Base-by-base conservation (phyloP, 2,888 invertebrate species). In the Hipparchia sbordonii region DNA sequence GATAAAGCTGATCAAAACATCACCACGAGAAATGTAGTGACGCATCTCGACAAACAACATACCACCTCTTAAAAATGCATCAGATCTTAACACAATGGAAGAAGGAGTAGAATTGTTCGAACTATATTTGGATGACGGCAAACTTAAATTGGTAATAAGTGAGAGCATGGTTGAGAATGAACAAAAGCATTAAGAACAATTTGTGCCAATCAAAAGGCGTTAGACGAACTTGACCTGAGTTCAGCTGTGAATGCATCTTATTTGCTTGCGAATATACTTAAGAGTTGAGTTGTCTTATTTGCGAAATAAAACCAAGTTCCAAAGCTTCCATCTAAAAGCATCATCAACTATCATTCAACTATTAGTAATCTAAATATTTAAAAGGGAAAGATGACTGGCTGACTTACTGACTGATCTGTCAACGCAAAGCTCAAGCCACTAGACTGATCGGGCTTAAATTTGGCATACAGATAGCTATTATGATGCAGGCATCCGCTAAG, bases 121-220 rank as follows among this genome's bases (percentile, higher is more conserved):
- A 2, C 8, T 56, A 5, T 0, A 6, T 9, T 59, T 23, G 10
- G 67, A 12, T n/a, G 9, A 56, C 39, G 57, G 59, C 45, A 70
- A 68, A 67, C 6, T 46, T 69, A 76, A 73, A 54, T 62, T 74
- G 74, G 79, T 77, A 72, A 5, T 75, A 77, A 78, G 80, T 75
- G 79, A 80, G 76, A 80, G 78, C 71, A 70, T 72, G 74, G 67
- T 68, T 74, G 79, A 74, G 77, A 78, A 75, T 72, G 75, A 78
- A 77, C 76, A 80, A 81, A 81, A 81, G 81, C 79, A 83, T 83
- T 81, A 81, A 79, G 80, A 79, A 79, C 86, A 89, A 90, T 90
- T 88, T 84, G 82, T 80, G 80, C 81, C 87, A 89, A 90, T 90
- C 85, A 87, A 84, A 80, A 83, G 81, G 81, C 80, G 83, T 84